A percentile compares a stretch with the other conserved stretches of the same genome.
Evolutionary conservation across 2,797 vertebrate genomes (phyloP).

Genomic region (Sciurus vulgaris): DNA sequence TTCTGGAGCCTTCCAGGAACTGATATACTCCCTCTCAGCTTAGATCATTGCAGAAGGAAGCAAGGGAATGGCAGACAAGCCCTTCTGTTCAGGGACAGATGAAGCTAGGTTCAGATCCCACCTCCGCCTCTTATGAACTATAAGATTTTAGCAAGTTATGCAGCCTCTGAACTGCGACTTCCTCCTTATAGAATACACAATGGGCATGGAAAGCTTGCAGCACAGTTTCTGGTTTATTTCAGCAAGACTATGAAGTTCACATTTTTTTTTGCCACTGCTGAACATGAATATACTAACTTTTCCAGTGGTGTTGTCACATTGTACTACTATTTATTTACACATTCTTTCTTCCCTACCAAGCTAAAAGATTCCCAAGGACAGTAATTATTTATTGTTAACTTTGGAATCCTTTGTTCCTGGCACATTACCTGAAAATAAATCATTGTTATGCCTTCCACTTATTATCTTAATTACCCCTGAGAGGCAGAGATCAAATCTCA

Average conservation of each 20-base stretch:
- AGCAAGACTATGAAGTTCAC: not conserved
- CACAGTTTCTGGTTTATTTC: not conserved
- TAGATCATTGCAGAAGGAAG: not conserved
- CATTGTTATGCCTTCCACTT: not conserved
- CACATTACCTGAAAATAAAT: slow-evolving; percentile 27
- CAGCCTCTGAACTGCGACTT: not conserved
- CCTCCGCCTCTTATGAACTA: not conserved
- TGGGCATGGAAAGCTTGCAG: rapidly evolving
- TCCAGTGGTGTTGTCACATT: not conserved
- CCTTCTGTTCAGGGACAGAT: not conserved
- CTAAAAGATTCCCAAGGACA: not conserved
- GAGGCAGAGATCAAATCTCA: not conserved
- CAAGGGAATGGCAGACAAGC: not conserved
- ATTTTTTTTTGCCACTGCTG: not conserved
- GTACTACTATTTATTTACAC: not conserved
- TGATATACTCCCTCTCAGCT: not conserved
- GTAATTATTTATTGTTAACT: not conserved
- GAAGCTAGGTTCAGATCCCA: not conserved
- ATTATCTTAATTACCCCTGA: not conserved
- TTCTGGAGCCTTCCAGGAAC: not conserved
- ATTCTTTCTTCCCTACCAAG: not conserved
- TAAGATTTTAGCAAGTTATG: not conserved
- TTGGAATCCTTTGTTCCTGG: not conserved
- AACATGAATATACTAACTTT: not conserved
- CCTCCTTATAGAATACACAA: not conserved